Evolutionary conservation across 37 sponge, comb jelly and placozoan genomes (phyloP).

Genomic region (Corticium candelabrum): DNA sequence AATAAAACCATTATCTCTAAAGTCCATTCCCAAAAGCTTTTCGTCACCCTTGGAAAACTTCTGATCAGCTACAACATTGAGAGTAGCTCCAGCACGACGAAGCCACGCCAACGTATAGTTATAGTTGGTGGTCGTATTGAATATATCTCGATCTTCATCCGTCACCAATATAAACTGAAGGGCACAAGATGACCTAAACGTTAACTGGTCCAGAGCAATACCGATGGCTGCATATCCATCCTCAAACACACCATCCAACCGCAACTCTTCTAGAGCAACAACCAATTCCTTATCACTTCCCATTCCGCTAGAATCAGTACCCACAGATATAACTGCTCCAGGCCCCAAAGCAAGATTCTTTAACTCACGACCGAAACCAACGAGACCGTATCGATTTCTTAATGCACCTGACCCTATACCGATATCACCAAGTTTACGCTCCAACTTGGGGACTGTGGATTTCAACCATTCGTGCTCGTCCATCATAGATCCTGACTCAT

Average conservation of each 20-base stretch:
- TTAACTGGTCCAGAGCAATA: slow-evolving; percentile 23
- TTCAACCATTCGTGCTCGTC: slow-evolving; percentile 48
- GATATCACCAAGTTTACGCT: slow-evolving; percentile 13
- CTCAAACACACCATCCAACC: slow-evolving; percentile 27
- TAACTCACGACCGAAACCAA: slow-evolving; percentile 44
- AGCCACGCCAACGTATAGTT: slow-evolving; percentile 12
- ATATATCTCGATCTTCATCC: slow-evolving; percentile 5
- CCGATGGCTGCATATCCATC: slow-evolving; percentile 62
- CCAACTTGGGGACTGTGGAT: slow-evolving; percentile 21
- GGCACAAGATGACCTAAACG: slow-evolving; percentile 14
- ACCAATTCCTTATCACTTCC: not conserved
- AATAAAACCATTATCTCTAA: not conserved
- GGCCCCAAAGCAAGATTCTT: not conserved
- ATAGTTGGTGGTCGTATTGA: slow-evolving; percentile 8
- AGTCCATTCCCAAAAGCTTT: not conserved
- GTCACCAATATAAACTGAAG: slow-evolving; percentile 48
- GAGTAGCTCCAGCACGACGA: not conserved
- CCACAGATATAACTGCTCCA: not conserved
- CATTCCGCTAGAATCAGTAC: not conserved
- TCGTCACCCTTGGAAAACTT: slow-evolving; percentile 11
- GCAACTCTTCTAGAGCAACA: slow-evolving; percentile 3
- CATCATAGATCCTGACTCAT: slow-evolving; percentile 76
- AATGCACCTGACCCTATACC: slow-evolving; percentile 22
- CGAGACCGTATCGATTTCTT: slow-evolving; percentile 42
- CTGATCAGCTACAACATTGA: slow-evolving; percentile 49